Evolutionary conservation across 2,113 vertebrate genomes (phyloP).

Genomic region (Genyomyrus donnyi): DNA sequence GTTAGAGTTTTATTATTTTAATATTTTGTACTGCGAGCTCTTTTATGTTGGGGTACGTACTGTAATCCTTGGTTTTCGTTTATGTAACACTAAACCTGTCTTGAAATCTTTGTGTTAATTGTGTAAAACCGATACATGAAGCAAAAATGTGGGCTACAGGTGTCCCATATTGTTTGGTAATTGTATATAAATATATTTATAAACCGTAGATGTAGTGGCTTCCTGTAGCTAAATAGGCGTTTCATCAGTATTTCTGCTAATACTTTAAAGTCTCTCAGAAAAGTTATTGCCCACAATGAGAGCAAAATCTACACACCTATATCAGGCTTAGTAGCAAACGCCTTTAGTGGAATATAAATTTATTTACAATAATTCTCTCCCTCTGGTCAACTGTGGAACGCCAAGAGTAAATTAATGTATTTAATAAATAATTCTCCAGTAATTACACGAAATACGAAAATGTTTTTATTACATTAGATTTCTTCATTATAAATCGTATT

Average conservation of each 20-base stretch:
- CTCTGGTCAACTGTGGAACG: background rate
- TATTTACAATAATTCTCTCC: background rate
- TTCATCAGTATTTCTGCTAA: background rate
- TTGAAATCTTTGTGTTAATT: background rate
- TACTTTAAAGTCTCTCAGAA: background rate
- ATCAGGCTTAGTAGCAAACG: background rate
- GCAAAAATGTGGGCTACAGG: background rate
- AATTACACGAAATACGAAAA: background rate
- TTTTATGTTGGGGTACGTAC: background rate
- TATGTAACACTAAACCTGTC: background rate
- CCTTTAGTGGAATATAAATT: background rate
- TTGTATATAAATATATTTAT: background rate
- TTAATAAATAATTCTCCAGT: background rate
- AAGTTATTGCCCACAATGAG: background rate
- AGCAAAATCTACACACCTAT: background rate
- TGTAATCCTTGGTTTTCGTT: background rate
- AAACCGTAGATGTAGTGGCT: background rate
- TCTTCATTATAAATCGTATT: background rate
- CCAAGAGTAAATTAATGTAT: background rate
- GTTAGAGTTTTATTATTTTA: background rate
- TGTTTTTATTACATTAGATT: background rate
- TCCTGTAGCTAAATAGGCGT: background rate
- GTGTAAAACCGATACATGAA: background rate
- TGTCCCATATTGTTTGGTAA: background rate
- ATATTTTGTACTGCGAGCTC: background rate